These are phyloP conservation scores for Tenodera sinensis DNA, from an alignment of 2,888 invertebrate species.

Conservation along the genomic window DNA sequence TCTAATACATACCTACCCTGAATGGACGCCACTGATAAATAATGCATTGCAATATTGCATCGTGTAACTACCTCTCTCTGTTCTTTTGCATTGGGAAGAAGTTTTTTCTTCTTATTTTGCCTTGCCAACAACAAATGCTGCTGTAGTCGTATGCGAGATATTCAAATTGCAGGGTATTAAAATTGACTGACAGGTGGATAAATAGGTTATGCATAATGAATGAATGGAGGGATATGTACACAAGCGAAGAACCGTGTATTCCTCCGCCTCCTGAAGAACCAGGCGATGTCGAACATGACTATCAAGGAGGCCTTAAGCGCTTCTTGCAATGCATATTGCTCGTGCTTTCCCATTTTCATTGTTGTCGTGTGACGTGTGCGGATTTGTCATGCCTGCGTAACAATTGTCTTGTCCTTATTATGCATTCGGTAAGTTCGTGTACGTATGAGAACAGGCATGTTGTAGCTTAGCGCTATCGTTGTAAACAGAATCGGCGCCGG, in stretches of 20 bases:
- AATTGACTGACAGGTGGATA: constrained; percentile 2
- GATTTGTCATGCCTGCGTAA: background rate
- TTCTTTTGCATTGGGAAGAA: background rate
- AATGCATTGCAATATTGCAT: background rate
- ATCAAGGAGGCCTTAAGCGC: background rate
- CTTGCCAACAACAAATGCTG: background rate
- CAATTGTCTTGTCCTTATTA: background rate
- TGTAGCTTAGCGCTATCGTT: background rate
- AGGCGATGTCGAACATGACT: background rate
- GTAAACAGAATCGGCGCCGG: background rate
- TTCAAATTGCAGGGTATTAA: background rate
- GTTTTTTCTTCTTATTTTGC: background rate
- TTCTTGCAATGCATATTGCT: background rate
- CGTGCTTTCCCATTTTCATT: background rate
- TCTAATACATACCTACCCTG: background rate
- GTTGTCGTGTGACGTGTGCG: background rate
- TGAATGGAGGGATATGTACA: background rate
- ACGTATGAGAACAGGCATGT: background rate
- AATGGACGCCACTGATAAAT: background rate
- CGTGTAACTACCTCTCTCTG: background rate
- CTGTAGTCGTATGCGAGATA: background rate
- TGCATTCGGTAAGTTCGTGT: background rate
- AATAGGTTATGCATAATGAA: constrained; percentile 1
- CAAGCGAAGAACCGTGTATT: background rate
- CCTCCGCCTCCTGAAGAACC: background rate